Evolutionary conservation across 64 coral and sea anemone genomes (phyloP), one percentile per base, ranked within the genome.

Genomic region (Cladopsammia gracilis): DNA sequence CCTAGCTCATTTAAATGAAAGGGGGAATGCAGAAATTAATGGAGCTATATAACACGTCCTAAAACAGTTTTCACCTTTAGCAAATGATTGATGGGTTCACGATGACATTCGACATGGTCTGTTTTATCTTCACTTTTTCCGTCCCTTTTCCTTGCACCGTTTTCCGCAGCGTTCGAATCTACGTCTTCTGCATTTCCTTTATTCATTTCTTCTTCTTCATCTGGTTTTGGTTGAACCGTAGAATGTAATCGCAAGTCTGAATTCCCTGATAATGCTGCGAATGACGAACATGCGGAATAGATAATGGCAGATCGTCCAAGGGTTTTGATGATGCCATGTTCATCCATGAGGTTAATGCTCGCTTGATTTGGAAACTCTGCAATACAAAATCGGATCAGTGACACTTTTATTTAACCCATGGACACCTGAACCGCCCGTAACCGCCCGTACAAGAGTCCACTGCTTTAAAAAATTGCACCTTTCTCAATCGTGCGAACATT

Each of bases 201-300:
- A 10, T 56, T 12, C 53, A 56, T 56, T 56, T 56, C 72, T 49
- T 6, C 14, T 47, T 10, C 10, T 44, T 75, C 47, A 12, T 26
- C 14, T 4, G 42, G 25, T 43, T 15, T 53, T 13, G 42, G 69
- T 19, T 26, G 90, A 60, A 43, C 58, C 20, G 68, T 71, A 79
- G 47, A 93, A 67, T 9, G 64, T 54, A 76, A 12, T 46, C 23
- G 7, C 4, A 66, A 20, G 20, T 96, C 95, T 58, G 95, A 74
- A 23, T 96, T 93, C 43, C 95, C 95, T 24, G 95, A 96, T 0
- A 96, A 77, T 11, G 90, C 95, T 60, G 95, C 64, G 42, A 96
- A 96, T 18, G 90, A 86, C 4, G 95, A 96, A 73, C 91, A 96
- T n/a, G 95, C 90, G 6, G 77, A 92, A 24, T 92, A 92, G 10